phyloP scores from a whole-genome alignment of 2,797 vertebrate genomes.

The Eurystomus glaucurus region DNA sequence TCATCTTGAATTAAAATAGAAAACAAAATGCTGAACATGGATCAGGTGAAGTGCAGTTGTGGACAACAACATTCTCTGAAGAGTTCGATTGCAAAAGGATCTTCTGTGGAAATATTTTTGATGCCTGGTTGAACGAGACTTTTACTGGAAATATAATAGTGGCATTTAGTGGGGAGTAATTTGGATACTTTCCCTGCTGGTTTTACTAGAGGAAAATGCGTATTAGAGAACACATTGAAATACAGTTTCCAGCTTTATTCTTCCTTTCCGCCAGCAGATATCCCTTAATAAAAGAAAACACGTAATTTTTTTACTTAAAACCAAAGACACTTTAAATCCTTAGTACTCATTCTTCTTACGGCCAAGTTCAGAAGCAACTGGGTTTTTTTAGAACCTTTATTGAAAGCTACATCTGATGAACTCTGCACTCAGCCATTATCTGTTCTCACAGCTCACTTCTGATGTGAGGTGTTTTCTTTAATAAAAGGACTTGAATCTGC shows the following conservation, averaged over 20 bases:
- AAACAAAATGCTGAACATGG: neutral
- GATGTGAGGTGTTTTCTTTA: neutral
- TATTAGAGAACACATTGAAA: constrained; percentile 82
- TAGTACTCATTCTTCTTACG: constrained; percentile 15
- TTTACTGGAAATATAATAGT: constrained; percentile 60
- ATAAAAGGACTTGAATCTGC: neutral
- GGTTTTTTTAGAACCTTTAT: neutral
- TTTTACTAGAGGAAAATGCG: constrained; percentile 82
- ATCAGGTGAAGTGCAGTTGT: neutral
- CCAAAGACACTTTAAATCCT: constrained; percentile 23
- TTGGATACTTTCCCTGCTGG: constrained; percentile 85
- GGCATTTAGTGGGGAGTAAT: constrained; percentile 80
- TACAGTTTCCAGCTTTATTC: constrained; percentile 77
- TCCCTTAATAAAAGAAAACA: constrained; percentile 61
- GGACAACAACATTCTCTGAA: neutral
- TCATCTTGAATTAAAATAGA: neutral
- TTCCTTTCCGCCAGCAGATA: constrained; percentile 64
- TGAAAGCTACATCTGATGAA: neutral
- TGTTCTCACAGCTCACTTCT: neutral
- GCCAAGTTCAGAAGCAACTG: neutral
- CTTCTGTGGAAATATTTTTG: constrained; percentile 62
- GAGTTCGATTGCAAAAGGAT: constrained; percentile 13
- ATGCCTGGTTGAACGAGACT: constrained; percentile 42
- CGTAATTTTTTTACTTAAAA: constrained; percentile 12
- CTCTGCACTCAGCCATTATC: neutral